These are phyloP conservation scores for Cinclus mexicanus DNA, from an alignment of 2,113 vertebrate genomes.

Conservation along the genomic window DNA sequence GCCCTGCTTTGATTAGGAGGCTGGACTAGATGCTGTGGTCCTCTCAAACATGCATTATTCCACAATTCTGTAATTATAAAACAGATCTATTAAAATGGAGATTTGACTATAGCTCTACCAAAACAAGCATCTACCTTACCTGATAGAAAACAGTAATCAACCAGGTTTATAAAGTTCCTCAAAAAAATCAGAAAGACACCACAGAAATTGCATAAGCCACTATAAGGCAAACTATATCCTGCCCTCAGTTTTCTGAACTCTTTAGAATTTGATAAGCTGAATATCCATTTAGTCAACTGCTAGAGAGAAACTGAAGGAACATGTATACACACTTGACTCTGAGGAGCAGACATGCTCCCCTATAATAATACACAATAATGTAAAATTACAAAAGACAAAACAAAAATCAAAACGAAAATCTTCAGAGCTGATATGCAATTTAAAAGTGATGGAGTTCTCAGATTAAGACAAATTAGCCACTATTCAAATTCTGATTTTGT, in stretches of 20 bases:
- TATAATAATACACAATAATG: neutral
- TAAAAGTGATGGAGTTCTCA: neutral
- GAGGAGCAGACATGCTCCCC: neutral
- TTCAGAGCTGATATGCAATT: neutral
- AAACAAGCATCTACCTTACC: neutral
- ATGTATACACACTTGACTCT: neutral
- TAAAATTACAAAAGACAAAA: neutral
- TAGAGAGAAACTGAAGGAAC: neutral
- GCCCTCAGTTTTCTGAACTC: neutral
- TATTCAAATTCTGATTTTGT: neutral
- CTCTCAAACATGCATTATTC: neutral
- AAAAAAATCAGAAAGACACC: neutral
- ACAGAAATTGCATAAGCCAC: neutral
- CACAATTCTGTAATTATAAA: neutral
- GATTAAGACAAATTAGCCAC: neutral
- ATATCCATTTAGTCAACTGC: neutral
- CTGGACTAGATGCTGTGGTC: neutral
- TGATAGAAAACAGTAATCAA: neutral
- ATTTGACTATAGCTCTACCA: neutral
- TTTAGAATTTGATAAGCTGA: neutral
- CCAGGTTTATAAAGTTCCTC: neutral
- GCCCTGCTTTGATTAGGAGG: neutral
- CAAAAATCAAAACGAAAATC: neutral
- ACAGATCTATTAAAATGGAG: neutral
- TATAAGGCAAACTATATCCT: neutral